Evolutionary conservation across 1,140 invertebrate species (phyloP).

Genomic region (Gryllus bimaculatus): DNA sequence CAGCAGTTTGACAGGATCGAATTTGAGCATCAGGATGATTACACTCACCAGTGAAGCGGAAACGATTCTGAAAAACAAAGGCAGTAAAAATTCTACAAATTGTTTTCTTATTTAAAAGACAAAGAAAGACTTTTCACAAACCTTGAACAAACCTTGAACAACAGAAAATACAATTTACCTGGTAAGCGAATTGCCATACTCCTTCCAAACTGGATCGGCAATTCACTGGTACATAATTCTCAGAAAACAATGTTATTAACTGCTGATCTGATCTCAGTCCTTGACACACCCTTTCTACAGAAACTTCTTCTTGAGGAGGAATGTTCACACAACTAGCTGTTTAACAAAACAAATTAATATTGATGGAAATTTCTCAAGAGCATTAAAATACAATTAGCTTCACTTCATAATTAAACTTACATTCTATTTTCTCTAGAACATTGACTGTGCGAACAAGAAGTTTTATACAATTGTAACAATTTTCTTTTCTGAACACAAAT

Average conservation of each 20-base stretch:
- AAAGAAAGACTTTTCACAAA: background rate
- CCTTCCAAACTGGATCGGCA: constrained; percentile 87
- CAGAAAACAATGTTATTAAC: constrained; percentile 76
- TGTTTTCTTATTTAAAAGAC: background rate
- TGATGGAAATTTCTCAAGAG: constrained; percentile 15
- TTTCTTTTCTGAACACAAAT: constrained; percentile 58
- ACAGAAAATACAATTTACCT: constrained; percentile 38
- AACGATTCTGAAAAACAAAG: constrained; percentile 51
- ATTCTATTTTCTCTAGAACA: constrained; percentile 81
- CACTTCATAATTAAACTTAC: constrained; percentile 36
- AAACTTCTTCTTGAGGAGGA: constrained; percentile 47
- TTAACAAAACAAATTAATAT: constrained; percentile 27
- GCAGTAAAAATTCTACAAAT: constrained; percentile 13
- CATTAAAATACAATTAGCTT: background rate
- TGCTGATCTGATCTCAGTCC: constrained; percentile 66
- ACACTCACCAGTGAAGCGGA: constrained; percentile 85
- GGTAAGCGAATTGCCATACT: constrained; percentile 91
- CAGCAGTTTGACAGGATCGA: constrained; percentile 88
- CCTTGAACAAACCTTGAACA: background rate
- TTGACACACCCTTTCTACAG: constrained; percentile 65
- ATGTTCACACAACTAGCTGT: constrained; percentile 65
- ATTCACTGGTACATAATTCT: constrained; percentile 84
- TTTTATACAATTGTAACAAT: constrained; percentile 77
- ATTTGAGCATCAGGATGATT: constrained; percentile 78
- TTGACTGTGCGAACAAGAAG: constrained; percentile 79